Evolutionary conservation across 2,797 vertebrate species (phyloP).

Genomic region (Arremon aurantiirostris): DNA sequence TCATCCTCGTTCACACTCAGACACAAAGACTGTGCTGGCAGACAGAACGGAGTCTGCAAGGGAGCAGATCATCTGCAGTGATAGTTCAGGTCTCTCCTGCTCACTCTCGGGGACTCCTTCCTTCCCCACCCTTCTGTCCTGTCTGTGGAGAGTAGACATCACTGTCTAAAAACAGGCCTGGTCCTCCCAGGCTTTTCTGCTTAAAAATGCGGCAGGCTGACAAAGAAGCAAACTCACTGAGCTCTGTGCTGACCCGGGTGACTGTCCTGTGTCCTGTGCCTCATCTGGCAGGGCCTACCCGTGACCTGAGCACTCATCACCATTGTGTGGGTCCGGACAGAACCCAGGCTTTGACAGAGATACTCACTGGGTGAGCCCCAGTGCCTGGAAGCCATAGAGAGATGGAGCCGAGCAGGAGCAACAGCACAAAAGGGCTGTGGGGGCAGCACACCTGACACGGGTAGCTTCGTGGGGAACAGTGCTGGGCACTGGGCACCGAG

Average conservation of each 20-base stretch:
- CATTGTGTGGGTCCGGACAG: neutral
- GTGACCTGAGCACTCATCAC: neutral
- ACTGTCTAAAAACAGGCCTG: neutral
- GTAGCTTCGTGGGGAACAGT: fast-evolving
- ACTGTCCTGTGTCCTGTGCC: neutral
- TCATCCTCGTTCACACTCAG: neutral
- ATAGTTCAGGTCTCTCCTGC: neutral
- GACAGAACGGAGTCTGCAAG: neutral
- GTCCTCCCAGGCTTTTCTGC: neutral
- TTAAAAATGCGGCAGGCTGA: neutral
- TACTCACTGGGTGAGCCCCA: neutral
- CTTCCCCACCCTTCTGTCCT: neutral
- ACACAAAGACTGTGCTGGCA: neutral
- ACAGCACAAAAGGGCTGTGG: neutral
- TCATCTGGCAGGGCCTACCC: neutral
- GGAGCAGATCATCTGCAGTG: neutral
- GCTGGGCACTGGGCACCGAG: fast-evolving
- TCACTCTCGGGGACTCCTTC: neutral
- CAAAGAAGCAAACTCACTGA: neutral
- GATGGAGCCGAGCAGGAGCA: neutral
- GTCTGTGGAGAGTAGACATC: neutral
- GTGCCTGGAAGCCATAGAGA: neutral
- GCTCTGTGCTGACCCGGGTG: neutral
- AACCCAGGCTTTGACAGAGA: neutral
- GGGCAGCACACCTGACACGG: neutral